Evolutionary conservation across 2,797 vertebrate species (phyloP), one percentile per base, ranked within the genome.

Genomic region (Danio albolineatus): DNA sequence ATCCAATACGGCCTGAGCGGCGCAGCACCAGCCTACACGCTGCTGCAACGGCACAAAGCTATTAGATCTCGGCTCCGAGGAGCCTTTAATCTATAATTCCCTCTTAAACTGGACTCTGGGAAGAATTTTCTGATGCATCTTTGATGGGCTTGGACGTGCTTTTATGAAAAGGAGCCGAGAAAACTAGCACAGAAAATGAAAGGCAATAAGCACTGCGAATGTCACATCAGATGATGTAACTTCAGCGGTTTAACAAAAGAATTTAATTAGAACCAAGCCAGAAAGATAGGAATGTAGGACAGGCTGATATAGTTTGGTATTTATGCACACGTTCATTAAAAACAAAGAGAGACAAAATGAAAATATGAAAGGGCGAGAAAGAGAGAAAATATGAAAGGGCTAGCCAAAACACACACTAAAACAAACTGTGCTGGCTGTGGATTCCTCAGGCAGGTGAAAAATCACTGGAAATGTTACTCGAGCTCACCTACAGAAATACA

Each of bases 21-120:
- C 78, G 54, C 80, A 81, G 85, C 81, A 46, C 70, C 78, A 78
- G 83, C 83, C 82, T 13, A 49, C 82, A 72, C 70, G 72, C 59
- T 82, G 80, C 85, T 88, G 87, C 83, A 87, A 91, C 87, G 86
- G 83, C 84, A 86, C 86, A 82, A 82, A 79, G 85, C 85, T 88
- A 89, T 89, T 87, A 86, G 83, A 92, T 91, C 86, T 84, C 83
- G 89, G 85, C 82, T 81, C 84, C 19, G 73, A 59, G 77, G 83
- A 88, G 79, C 81, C 89, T 92, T 92, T 91, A 88, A 92, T 92
- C 85, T 89, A 90, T 87, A 92, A 92, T 91, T 92, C 89, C 89
- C 87, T 90, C 85, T 91, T 89, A 77, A 89, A 89, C 88, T 87
- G 86, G 86, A 86, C 82, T 79, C 72, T 76, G 82, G 82, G 84